Base-by-base conservation (phyloP, 2,888 invertebrate species). In the Perdita meconis region DNA sequence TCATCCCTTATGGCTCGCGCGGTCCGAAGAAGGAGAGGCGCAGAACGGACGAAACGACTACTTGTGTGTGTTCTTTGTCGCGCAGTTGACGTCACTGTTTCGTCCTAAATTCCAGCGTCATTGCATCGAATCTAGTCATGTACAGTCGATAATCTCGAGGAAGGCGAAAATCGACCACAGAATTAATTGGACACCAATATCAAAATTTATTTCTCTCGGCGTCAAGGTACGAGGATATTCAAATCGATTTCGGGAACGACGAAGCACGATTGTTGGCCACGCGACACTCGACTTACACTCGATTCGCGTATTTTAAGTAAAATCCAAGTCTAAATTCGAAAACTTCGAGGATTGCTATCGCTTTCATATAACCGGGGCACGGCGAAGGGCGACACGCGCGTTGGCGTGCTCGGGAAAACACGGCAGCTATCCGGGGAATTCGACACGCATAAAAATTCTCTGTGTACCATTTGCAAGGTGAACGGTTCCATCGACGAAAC, bases 281-380 rank as follows among this genome's bases (percentile, higher is more conserved):
- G 70, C 85, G 80, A 40, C 84, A 68, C 64, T 56, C 70, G 74
- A 75, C 26, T 13, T 40, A 77, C 80, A 68, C 63, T 64, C 42
- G 61, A 78, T 80, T 74, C 59, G 47, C 67, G n/a, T 71, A 63
- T 72, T 61, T 30, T 55, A 78, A 76, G 22, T 70, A 51, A 63
- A 44, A 56, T 59, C 51, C 80, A 82, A 82, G 84, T 82, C 51
- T 36, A 84, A 84, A 84, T 84, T 86, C 60, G 72, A 30, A 81
- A 81, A 85, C 83, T 83, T 85, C 77, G 12, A n/a, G 13, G 40
- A 22, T 22, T n/a, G 34, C 5, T 36, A 40, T 60, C 38, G 5
- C 19, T 6, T 34, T 19, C 50, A 51, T 19, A 22, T 34, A 22
- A 5, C 1, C 3, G 13, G 6, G 16, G 6, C 16, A 44, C 44